Evolutionary conservation across 2,797 vertebrate genomes (phyloP).

Genomic region (Gadopsis marmoratus): DNA sequence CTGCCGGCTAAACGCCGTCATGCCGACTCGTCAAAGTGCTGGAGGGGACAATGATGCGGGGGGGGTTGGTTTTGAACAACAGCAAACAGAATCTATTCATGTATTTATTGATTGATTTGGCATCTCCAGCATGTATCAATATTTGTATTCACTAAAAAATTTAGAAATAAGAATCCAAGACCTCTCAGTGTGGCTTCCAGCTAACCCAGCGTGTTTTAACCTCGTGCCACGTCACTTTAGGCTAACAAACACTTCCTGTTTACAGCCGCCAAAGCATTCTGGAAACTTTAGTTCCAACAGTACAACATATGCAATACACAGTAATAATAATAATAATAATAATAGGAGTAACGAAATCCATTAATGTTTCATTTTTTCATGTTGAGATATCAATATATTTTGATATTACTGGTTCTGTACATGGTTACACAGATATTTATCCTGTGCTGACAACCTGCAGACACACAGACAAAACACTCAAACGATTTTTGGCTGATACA

Average conservation of each 20-base stretch:
- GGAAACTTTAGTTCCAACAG: background rate
- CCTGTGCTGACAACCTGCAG: too few relatives aligned
- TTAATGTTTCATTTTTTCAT: background rate
- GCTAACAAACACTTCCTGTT: background rate
- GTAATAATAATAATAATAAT: background rate
- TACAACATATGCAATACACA: background rate
- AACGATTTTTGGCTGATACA: background rate
- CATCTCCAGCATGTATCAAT: background rate
- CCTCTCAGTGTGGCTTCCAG: background rate
- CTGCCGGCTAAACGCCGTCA: constrained; percentile 81
- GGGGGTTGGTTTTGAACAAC: background rate
- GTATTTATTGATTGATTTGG: background rate
- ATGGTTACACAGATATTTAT: background rate
- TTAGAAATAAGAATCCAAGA: background rate
- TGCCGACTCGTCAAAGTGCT: constrained; percentile 9
- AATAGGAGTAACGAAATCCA: background rate
- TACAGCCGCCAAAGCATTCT: background rate
- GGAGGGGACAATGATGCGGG: background rate
- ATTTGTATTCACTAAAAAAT: background rate
- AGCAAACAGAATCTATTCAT: background rate
- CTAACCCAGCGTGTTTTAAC: background rate
- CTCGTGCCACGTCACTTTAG: background rate
- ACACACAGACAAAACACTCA: background rate
- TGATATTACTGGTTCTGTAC: background rate
- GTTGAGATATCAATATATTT: too few relatives aligned